Conservation (phyloP, 1,140 invertebrate species). For the Lucilia cuprina region DNA sequence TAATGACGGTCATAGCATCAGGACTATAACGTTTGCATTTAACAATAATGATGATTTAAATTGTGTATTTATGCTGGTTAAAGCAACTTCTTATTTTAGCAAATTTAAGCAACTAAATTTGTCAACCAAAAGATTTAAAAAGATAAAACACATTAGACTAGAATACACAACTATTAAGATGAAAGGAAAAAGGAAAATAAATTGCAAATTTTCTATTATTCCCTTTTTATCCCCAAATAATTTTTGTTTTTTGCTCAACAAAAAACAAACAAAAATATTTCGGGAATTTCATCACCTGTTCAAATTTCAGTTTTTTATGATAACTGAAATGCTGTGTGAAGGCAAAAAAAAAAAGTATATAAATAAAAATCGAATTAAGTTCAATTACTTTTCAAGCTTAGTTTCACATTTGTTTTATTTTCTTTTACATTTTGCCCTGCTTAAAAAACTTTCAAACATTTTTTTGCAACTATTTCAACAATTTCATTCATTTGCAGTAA, state of each 20-base stretch:
- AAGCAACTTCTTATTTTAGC: neutral
- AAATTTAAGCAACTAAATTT: neutral
- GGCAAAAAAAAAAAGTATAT: too few species aligned
- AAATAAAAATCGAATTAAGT: slow-evolving; percentile 31
- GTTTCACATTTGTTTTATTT: slow-evolving; percentile 7
- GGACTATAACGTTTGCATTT: neutral
- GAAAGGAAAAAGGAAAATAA: slow-evolving; percentile 1
- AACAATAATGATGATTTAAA: slow-evolving; percentile 8
- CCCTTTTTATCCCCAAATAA: neutral
- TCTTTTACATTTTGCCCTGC: neutral
- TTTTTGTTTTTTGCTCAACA: neutral
- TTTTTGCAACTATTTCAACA: neutral
- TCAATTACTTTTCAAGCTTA: slow-evolving; percentile 27
- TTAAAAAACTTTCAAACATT: neutral
- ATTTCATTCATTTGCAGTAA: neutral
- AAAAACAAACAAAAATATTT: slow-evolving; percentile 14
- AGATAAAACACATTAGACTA: neutral
- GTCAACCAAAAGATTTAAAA: neutral
- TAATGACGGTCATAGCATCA: neutral
- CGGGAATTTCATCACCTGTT: slow-evolving; percentile 24
- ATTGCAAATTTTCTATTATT: neutral
- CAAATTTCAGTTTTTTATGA: neutral
- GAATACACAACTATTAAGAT: neutral
- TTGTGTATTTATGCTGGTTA: neutral
- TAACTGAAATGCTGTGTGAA: neutral